Conservation (phyloP, 2,113 vertebrate species). For the Sander lucioperca region DNA sequence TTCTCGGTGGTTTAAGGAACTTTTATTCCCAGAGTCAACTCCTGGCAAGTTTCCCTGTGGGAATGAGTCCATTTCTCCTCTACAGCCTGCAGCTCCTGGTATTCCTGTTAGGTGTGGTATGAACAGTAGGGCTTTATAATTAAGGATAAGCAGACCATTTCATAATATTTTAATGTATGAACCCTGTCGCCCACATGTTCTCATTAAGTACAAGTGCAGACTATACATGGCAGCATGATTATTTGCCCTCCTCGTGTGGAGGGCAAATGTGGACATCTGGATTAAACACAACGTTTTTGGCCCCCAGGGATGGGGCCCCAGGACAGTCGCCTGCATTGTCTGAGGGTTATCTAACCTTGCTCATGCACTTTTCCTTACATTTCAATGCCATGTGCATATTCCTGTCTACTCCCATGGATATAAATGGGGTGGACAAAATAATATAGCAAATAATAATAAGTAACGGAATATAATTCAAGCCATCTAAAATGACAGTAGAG, state of each 20-base stretch:
- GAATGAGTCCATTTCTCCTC: slow-evolving; percentile 50
- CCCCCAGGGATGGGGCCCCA: neutral
- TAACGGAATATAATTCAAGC: neutral
- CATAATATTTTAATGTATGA: slow-evolving; percentile 52
- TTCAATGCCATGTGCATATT: neutral
- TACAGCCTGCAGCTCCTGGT: slow-evolving; percentile 35
- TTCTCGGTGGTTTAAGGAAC: slow-evolving; percentile 53
- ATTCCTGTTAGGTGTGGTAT: slow-evolving; percentile 57
- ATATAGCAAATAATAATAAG: neutral
- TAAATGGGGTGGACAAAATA: neutral
- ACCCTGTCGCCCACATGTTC: slow-evolving; percentile 1
- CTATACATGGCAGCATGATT: slow-evolving; percentile 10
- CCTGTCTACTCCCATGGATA: neutral
- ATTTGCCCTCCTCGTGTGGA: neutral
- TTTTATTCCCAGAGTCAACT: slow-evolving; percentile 49
- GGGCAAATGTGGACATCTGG: neutral
- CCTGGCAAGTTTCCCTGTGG: slow-evolving; percentile 32
- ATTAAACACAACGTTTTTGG: neutral
- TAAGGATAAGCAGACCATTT: slow-evolving; percentile 66
- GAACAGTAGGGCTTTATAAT: slow-evolving; percentile 63
- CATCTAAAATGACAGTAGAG: neutral
- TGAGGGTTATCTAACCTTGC: neutral
- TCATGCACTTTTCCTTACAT: neutral
- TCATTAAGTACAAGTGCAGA: slow-evolving; percentile 18
- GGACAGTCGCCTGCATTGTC: neutral